Evolutionary conservation across 1,140 invertebrate genomes (phyloP), one percentile per base, ranked within the genome.

Genomic region (Eueides isabella): DNA sequence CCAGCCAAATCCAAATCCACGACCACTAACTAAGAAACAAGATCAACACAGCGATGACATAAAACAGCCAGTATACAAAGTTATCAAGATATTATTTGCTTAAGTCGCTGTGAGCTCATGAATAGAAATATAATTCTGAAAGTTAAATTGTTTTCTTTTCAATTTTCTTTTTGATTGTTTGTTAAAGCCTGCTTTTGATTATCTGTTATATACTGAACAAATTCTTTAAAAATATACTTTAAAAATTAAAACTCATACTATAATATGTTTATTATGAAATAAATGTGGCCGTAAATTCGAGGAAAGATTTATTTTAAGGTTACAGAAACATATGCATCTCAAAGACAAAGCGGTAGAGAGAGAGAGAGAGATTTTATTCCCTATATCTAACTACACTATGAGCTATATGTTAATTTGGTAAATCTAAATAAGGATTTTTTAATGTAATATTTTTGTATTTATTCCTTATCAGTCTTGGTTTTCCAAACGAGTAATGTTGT

Each of bases 121-220:
- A 66, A 72, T 72, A 65, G 41, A 55, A 55, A 55, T 23, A 55
- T 72, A 72, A 72, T 72, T 72, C 48, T 67, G 41, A 72, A 72
- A 72, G 64, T 72, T 72, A 72, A 62, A 72, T 72, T 72, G 71
- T 72, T 72, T 72, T 67, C 64, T 67, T 66, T 35, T 67, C 65
- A 61, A 23, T 72, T 72, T 61, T 72, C 33, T 28, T 41, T 72
- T 72, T 35, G 9, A 44, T 68, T 55, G 67, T 68, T 35, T 61
- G 41, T 68, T 26, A 61, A 68, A 68, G 48, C 48, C 48, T 2
- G 16, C n/a, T 55, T 12, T 55, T 55, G 44, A 55, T 19, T 11
- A 55, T 26, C 19, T 55, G 9, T 19, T 55, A 23, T 55, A 55
- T 55, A 44, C 41, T 19, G 41, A 44, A 44, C 7, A 44, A 44